These are phyloP conservation scores for Parnassius glacialis DNA, from an alignment of 2,888 invertebrate species.

Conservation along the genomic window DNA sequence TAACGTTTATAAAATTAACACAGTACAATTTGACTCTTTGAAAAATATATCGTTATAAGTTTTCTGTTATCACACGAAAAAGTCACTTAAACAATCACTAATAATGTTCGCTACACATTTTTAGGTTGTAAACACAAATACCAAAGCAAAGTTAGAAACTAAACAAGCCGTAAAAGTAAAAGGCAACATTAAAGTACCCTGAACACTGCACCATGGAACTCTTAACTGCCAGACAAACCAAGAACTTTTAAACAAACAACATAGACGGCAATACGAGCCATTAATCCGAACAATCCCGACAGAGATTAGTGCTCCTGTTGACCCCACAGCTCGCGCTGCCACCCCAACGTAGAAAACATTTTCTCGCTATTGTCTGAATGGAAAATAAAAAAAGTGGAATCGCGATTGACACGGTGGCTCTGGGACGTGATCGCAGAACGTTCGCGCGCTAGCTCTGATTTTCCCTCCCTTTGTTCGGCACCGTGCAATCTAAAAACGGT, in stretches of 20 bases:
- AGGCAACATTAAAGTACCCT: conserved; percentile 38
- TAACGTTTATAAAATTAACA: too few species aligned
- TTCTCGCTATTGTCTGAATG: conserved; percentile 71
- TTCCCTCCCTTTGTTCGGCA: conserved; percentile 52
- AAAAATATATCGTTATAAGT: too few species aligned
- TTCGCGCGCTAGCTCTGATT: conserved; percentile 39
- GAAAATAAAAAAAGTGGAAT: conserved; percentile 68
- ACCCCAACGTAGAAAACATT: conserved; percentile 68
- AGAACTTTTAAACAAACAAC: conserved; percentile 69
- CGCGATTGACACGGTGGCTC: conserved; percentile 68
- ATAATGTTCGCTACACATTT: neutral
- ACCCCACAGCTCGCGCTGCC: conserved; percentile 50
- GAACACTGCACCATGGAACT: conserved; percentile 53
- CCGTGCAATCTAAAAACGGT: conserved; percentile 23
- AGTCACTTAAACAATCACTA: too few species aligned
- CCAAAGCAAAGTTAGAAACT: conserved; percentile 26
- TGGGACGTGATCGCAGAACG: conserved; percentile 31
- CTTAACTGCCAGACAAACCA: conserved; percentile 58
- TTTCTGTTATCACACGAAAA: too few species aligned
- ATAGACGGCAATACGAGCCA: conserved; percentile 73
- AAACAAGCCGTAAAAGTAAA: conserved; percentile 34
- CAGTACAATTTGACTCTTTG: too few species aligned
- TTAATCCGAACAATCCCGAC: conserved; percentile 74
- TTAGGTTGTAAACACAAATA: conserved; percentile 17
- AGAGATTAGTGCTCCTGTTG: conserved; percentile 74